Evolutionary conservation across 92 coral and sea anemone species (phyloP), one percentile per base, ranked within the genome.

Genomic region (Umimayanthus kanabou): DNA sequence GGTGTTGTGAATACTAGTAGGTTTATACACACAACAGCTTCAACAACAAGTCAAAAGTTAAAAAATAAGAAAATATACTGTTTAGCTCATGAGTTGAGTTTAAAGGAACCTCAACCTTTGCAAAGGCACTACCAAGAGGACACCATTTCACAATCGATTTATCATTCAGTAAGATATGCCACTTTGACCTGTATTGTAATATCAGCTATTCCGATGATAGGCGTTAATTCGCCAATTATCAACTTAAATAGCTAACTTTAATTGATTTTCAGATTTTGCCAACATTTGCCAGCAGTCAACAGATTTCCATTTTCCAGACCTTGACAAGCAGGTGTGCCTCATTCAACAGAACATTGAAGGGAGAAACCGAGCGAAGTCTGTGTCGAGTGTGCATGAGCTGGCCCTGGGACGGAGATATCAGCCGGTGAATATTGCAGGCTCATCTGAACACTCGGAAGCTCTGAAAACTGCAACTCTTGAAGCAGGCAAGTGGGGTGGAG

Each of bases 281-380:
- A 91, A 71, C 43, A 97, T 97, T 47, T 97, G 99, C 76, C 98
- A 97, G 90, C 95, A 95, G 90, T 97, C 99, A 11, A 93, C 99
- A 37, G 99, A 97, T 79, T 97, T 97, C 80, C 99, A 97, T 80
- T 97, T 97, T 82, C 98, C 99, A 9, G 99, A 97, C 87, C 93
- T 97, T n/a, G 99, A 97, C 88, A 92, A 97, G 77, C 99, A 97
- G 75, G 92, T 95, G 25, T 95, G 99, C 66, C 87, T 97, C 71
- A 97, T 97, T 61, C 99, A 97, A 80, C 99, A 97, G 89, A 93
- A 85, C 73, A 85, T 93, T 30, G 99, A 97, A 64, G 86, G 90
- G 65, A 89, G 97, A 84, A 92, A 81, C 8, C 89, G 91, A 28
- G 65, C 88, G 39, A 95, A 91, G 82, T 94, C 95, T 83, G 74